phyloP scores from a whole-genome alignment of 2,797 vertebrate species.

The Rhyacichthys aspro region DNA sequence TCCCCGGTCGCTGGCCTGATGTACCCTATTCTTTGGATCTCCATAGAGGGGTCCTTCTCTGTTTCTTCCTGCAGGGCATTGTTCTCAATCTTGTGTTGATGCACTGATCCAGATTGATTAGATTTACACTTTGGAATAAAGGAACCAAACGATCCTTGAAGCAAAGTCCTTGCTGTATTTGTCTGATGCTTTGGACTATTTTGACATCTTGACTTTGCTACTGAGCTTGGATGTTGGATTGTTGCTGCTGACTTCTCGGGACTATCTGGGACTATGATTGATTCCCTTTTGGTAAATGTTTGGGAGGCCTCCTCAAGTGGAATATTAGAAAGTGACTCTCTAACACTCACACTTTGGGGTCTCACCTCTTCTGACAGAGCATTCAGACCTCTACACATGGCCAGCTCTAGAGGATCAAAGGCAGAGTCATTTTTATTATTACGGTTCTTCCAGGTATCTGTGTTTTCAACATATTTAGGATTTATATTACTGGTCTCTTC shows the following conservation, averaged over 20 bases:
- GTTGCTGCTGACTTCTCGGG: constrained; percentile 21
- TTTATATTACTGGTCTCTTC: constrained; percentile 81
- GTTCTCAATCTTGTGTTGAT: constrained; percentile 31
- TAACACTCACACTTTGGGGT: constrained; percentile 56
- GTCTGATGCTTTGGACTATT: constrained; percentile 43
- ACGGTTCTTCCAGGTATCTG: constrained; percentile 64
- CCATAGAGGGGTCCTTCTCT: constrained; percentile 26
- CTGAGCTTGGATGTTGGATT: constrained; percentile 34
- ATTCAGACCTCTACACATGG: constrained; percentile 75
- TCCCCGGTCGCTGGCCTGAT: constrained; percentile 38
- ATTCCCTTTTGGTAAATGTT: not conserved
- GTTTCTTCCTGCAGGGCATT: constrained; percentile 20
- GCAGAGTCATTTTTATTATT: constrained; percentile 56
- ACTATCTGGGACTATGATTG: constrained; percentile 15
- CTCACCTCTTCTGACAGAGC: constrained; percentile 78
- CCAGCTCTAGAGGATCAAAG: constrained; percentile 55
- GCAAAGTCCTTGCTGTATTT: constrained; percentile 63
- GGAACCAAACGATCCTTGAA: constrained; percentile 81
- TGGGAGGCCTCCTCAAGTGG: constrained; percentile 65
- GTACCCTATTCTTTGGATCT: constrained; percentile 43
- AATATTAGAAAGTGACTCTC: constrained; percentile 75
- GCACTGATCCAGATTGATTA: constrained; percentile 37
- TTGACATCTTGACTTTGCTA: constrained; percentile 40
- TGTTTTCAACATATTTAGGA: constrained; percentile 58
- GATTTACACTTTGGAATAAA: constrained; percentile 76